Conservation (phyloP, 2,113 vertebrate genomes). For the Hippolais icterina region DNA sequence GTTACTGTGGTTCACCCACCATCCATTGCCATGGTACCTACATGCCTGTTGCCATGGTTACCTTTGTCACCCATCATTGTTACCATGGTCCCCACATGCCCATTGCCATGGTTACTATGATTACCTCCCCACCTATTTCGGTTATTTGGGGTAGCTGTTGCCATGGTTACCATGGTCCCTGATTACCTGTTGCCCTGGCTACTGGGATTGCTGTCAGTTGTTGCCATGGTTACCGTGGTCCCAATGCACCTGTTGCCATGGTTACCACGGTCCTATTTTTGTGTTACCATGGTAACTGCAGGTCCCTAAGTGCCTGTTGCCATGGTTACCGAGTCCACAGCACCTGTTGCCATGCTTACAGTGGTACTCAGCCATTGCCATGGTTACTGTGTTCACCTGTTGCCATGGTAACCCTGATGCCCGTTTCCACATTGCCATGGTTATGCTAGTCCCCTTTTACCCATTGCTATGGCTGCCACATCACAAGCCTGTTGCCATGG, state of each 20-base stretch:
- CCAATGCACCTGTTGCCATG: background rate
- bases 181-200: background rate
- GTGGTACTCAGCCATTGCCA: too few species aligned
- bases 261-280: background rate
- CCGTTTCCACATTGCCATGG: too few species aligned
- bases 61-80: background rate
- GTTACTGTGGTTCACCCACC: background rate
- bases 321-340: background rate
- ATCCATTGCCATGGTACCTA: background rate
- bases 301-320: background rate
- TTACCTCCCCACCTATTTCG: background rate
- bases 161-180: background rate
- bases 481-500: too few species aligned
- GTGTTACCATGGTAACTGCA: too few species aligned
- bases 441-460: too few species aligned
- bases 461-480: too few species aligned
- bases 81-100: too few species aligned
- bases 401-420: too few species aligned
- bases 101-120: background rate
- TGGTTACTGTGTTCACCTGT: too few species aligned
- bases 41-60: background rate
- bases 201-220: too few species aligned
- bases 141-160: background rate
- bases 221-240: background rate
- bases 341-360: too few species aligned